Base-by-base conservation (phyloP, 92 coral and sea anemone genomes). In the Scolanthus callimorphus region DNA sequence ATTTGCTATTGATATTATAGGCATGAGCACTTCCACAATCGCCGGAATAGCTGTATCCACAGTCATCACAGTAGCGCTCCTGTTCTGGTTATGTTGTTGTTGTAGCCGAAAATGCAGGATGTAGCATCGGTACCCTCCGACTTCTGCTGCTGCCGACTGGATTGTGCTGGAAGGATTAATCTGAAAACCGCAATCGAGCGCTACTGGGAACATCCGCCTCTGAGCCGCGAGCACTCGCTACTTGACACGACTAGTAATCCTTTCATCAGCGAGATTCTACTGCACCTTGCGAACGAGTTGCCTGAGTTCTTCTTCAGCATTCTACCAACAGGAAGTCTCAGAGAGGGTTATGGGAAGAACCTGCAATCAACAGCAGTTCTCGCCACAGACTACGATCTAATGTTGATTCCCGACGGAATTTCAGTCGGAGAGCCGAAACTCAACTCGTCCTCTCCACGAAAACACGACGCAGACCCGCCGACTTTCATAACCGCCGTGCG, bases 151-250 rank as follows among this genome's bases (percentile, higher is more conserved):
- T 57, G 1, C 39, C 62, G 62, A 19, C 47, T 57, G 21, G 62
- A 57, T 57, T 57, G 62, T 30, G 62, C 47, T 4, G 46, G 46
- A 1, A 27, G 31, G 20, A 9, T 54, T 24, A 25, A 51, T 25
- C 20, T 51, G 29, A 51, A 3, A 1, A 54, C 60, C 11, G 39
- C 60, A 12, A 27, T 54, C 25, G 13, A 31, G 10, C 62, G 62
- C 47, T 57, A 57, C 27, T 57, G 62, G 62, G 62, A 57, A 20
- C 11, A 57, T n/a, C 62, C 62, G 0, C 62, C 62, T 1, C 48
- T 31, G n/a, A 19, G 25, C 9, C 60, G 38, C 17, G 41, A 54
- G 12, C 8, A 25, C 22, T 20, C 29, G 13, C 6, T 54, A 26
- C 28, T 17, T 10, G 20, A 54, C 9, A 27, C 41, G 26, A 6